Percentiles rank a stretch among this genome's conserved stretches.
These are phyloP conservation scores for Pogonomyrmex barbatus DNA, from an alignment of 1,140 invertebrate species.

Conservation along the genomic window DNA sequence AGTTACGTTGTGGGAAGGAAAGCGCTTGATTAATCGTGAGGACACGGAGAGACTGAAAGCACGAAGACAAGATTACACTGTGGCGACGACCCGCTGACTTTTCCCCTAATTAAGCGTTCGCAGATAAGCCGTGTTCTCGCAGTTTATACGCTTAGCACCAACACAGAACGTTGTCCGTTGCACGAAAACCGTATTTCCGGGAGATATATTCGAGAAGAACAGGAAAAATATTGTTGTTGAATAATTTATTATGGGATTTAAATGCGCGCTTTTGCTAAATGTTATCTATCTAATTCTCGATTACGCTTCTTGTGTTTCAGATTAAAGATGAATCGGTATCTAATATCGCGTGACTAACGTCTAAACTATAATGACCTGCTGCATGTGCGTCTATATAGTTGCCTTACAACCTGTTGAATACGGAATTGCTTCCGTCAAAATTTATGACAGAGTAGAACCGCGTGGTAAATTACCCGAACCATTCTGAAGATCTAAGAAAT, in stretches of 20 bases:
- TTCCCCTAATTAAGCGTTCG: slow-evolving; percentile 65
- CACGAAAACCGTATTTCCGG: neutral
- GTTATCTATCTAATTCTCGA: neutral
- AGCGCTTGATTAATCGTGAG: slow-evolving; percentile 27
- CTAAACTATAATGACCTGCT: slow-evolving; percentile 56
- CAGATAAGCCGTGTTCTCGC: slow-evolving; percentile 32
- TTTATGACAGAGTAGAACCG: slow-evolving; percentile 44
- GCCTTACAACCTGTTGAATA: slow-evolving; percentile 58
- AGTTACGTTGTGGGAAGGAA: neutral
- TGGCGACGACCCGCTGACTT: slow-evolving; percentile 53
- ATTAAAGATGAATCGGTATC: neutral
- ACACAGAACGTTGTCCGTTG: slow-evolving; percentile 12
- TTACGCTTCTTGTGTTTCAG: neutral
- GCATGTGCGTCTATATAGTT: slow-evolving; percentile 17
- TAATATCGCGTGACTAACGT: slow-evolving; percentile 51
- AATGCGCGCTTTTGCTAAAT: neutral
- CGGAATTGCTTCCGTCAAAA: slow-evolving; percentile 55
- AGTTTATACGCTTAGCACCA: slow-evolving; percentile 40
- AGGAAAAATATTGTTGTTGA: neutral
- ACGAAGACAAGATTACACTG: slow-evolving; percentile 29
- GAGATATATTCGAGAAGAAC: neutral
- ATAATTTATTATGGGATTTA: slow-evolving; percentile 14
- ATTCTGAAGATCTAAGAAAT: neutral
- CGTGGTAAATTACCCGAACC: slow-evolving; percentile 24
- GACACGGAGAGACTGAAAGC: neutral